Percentiles rank a stretch among this genome's conserved stretches.
Conservation (phyloP, 2,888 invertebrate genomes). For the Hetaerina titia region DNA sequence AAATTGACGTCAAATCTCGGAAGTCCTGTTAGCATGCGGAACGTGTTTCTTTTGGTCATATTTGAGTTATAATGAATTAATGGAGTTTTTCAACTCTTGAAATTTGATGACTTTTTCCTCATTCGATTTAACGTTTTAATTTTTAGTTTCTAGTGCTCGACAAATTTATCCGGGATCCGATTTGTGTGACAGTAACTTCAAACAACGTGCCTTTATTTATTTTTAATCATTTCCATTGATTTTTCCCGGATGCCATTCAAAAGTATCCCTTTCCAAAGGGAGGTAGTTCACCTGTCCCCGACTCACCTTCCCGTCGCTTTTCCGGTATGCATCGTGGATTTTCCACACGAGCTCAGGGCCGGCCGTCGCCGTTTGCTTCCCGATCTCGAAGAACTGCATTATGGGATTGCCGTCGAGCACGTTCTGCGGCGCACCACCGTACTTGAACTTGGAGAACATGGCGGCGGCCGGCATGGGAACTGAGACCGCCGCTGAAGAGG, state of each 20-base stretch:
- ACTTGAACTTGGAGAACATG: constrained; percentile 88
- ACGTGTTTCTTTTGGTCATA: background rate
- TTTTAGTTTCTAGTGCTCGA: background rate
- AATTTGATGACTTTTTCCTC: background rate
- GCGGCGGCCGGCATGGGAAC: constrained; percentile 78
- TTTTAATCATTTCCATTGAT: background rate
- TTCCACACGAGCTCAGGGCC: constrained; percentile 96
- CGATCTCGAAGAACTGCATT: constrained; percentile 91
- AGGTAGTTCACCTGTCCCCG: too few relatives aligned
- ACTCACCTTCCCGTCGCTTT: constrained; percentile 93
- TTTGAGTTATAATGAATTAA: background rate
- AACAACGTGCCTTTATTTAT: background rate
- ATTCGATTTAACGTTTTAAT: background rate
- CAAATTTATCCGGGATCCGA: background rate
- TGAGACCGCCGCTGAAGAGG: constrained; percentile 67
- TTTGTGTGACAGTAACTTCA: background rate
- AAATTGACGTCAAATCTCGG: background rate
- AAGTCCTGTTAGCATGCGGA: background rate
- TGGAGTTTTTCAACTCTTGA: background rate
- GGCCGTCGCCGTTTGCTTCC: constrained; percentile 87
- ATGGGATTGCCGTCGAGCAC: constrained; percentile 89
- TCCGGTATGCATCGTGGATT: constrained; percentile 92
- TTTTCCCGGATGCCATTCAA: background rate
- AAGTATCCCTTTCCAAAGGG: background rate
- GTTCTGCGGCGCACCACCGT: constrained; percentile 79